Evolutionary conservation across 2,113 vertebrate species (phyloP).

Genomic region (Eudyptes chrysolophus): DNA sequence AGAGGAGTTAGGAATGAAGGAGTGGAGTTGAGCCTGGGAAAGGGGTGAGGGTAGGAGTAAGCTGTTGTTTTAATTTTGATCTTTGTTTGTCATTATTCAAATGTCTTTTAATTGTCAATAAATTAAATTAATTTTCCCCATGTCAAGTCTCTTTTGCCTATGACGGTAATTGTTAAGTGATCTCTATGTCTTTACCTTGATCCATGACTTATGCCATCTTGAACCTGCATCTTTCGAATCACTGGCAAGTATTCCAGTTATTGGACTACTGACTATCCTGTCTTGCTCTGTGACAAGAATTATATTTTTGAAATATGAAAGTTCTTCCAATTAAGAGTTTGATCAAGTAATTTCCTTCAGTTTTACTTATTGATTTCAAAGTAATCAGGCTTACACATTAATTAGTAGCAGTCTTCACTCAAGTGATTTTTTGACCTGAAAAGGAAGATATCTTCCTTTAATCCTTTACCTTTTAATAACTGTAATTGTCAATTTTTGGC

Average conservation of each 20-base stretch:
- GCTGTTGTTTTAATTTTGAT: not conserved
- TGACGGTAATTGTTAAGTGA: not conserved
- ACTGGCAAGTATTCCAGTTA: not conserved
- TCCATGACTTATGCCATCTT: not conserved
- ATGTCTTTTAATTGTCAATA: not conserved
- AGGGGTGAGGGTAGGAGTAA: not conserved
- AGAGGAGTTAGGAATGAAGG: not conserved
- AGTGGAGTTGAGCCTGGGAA: not conserved
- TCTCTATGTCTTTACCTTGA: not conserved
- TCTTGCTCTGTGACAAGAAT: not conserved
- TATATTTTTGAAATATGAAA: not conserved
- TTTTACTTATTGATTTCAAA: not conserved
- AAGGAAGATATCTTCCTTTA: not conserved
- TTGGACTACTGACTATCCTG: not conserved
- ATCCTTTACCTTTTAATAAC: not conserved
- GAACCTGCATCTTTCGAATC: not conserved
- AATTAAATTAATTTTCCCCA: not conserved
- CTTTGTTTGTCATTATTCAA: not conserved
- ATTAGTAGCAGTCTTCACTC: not conserved
- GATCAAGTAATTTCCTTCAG: not conserved
- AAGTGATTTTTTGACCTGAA: not conserved
- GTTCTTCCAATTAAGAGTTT: not conserved
- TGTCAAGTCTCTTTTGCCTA: not conserved
- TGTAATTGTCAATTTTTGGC: not conserved
- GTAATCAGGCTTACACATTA: not conserved